phyloP scores from a whole-genome alignment of 2,797 vertebrate genomes.

The Myotis vivesi region DNA sequence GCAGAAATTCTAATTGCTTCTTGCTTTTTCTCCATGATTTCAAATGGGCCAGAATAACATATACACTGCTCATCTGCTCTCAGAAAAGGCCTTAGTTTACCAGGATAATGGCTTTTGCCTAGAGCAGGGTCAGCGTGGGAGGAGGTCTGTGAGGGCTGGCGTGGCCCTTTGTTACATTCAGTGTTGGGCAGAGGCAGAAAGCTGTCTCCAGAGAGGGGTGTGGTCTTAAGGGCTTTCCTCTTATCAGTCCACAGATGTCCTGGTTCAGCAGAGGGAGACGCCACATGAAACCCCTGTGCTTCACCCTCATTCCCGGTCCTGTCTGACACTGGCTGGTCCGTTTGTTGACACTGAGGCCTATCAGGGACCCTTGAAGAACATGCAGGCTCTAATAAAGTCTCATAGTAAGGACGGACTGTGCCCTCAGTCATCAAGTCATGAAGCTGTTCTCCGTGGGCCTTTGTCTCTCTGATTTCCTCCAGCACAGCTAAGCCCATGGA shows the following conservation, averaged over 20 bases:
- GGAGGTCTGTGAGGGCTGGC: neutral
- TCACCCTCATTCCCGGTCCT: neutral
- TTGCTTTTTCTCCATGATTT: conserved; percentile 57
- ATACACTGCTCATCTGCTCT: neutral
- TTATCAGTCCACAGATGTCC: neutral
- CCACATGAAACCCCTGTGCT: neutral
- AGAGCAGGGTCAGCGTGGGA: neutral
- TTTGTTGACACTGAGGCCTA: neutral
- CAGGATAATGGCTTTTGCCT: neutral
- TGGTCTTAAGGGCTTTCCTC: neutral
- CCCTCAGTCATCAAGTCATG: neutral
- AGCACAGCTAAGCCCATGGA: conserved; percentile 24
- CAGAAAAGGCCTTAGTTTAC: neutral
- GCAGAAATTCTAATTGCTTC: neutral
- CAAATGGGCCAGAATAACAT: neutral
- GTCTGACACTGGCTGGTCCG: neutral
- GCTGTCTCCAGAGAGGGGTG: neutral
- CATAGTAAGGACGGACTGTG: conserved; percentile 71
- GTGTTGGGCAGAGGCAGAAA: neutral
- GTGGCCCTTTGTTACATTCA: neutral
- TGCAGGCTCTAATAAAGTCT: conserved; percentile 71
- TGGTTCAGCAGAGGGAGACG: neutral
- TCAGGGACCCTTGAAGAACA: neutral
- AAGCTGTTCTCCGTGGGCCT: conserved; percentile 13
- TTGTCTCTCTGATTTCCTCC: conserved; percentile 35